Base-by-base conservation (phyloP, 1,140 invertebrate species). In the Micrasema longulum region DNA sequence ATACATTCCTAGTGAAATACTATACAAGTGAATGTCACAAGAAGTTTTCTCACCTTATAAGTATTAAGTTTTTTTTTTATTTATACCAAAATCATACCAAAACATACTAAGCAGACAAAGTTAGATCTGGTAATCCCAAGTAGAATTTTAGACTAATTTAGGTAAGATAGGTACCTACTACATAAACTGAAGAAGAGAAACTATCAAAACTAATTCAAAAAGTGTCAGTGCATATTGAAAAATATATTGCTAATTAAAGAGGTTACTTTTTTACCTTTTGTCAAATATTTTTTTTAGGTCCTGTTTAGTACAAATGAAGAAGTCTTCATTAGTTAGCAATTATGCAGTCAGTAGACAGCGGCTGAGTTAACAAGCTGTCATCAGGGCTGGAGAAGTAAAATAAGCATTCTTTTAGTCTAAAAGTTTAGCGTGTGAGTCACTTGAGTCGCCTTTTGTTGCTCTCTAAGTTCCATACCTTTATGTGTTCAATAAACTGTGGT, bases 341-440 rank as follows among this genome's bases (percentile, higher is more conserved):
- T 52, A 70, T 63, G 68, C 41, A 64, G 68, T 60, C 26, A 60
- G 35, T 64, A 60, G 36, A 45, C 72, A 71, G 55, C 69, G 45
- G 65, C 71, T 65, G 69, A 69, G 62, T 73, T 77, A 76, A 66
- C 71, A 76, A 71, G 71, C 74, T 45, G 73, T 77, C 78, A 76
- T 76, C 74, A 76, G 79, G 73, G 79, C 75, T 81, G 77, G 77
- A 77, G 80, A 69, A 64, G 55, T 76, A 80, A 76, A 72, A n/a
- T n/a, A n/a, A 57, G 48, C 52, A 68, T 55, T 45, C 11, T 36
- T 66, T 53, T 52, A 52, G 62, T 64, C 41, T 64, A 43, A 47
- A 60, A 60, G 55, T 31, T 31, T 60, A 41, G 55, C 35, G 55
- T 41, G 55, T 60, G 20, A 7, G 16, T 20, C 35, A 10, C 12